Evolutionary conservation across 2,888 invertebrate species (phyloP), one percentile per base, ranked within the genome.

Genomic region (Gastrophysa polygoni): DNA sequence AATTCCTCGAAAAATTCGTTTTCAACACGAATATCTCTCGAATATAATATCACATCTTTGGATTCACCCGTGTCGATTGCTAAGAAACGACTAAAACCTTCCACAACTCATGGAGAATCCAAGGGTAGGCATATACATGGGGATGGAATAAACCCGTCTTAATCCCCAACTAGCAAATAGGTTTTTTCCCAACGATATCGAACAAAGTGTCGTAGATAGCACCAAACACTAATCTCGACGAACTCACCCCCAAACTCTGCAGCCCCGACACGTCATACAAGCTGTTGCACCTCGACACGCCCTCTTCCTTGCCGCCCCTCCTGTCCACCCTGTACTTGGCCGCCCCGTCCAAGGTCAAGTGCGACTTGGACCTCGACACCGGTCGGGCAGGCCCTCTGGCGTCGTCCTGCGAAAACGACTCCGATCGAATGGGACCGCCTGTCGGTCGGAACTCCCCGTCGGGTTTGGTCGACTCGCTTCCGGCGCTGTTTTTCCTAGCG

Each of bases 161-260:
- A n/a, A n/a, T n/a, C n/a, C n/a, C n/a, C n/a, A n/a, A n/a, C n/a
- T n/a, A n/a, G n/a, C n/a, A n/a, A n/a, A n/a, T n/a, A n/a, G n/a
- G n/a, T n/a, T n/a, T n/a, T n/a, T n/a, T n/a, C n/a, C n/a, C n/a
- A n/a, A n/a, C n/a, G n/a, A n/a, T n/a, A n/a, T n/a, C n/a, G n/a
- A n/a, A n/a, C n/a, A n/a, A n/a, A n/a, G n/a, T n/a, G n/a, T n/a
- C n/a, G n/a, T n/a, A n/a, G n/a, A n/a, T n/a, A n/a, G n/a, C n/a
- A n/a, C n/a, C n/a, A n/a, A 32, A 5, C 24, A 7, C 7, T 24
- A 24, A 7, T 7, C 7, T 11, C 11, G 32, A 32, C 6, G 32
- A 48, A 76, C 77, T 77, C 75, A 83, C 83, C 81, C 80, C 82
- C 65, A 82, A 75, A 71, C 82, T 82, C 71, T 83, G 83, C 55